Conservation (phyloP, 2,797 vertebrate genomes). For the Lacerta agilis region DNA sequence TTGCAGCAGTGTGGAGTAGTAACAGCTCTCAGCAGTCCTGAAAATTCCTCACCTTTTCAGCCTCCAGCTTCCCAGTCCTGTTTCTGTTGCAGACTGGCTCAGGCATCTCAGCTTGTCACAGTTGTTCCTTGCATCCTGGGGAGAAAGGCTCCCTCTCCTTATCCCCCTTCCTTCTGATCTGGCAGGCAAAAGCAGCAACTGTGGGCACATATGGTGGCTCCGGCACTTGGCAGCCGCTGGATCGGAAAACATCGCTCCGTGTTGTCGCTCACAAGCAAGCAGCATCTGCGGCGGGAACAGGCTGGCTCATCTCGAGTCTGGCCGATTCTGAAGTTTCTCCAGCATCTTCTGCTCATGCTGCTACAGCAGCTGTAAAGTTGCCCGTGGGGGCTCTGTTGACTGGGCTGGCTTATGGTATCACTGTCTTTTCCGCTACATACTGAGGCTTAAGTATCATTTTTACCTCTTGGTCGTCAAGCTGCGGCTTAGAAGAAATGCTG, state of each 20-base stretch:
- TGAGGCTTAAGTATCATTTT: background rate
- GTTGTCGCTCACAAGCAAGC: background rate
- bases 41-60: background rate
- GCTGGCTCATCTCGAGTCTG: background rate
- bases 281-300: background rate
- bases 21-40: background rate
- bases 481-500: background rate
- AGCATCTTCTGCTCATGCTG: background rate
- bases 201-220: background rate
- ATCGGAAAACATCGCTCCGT: background rate
- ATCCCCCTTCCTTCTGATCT: background rate
- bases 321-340: background rate
- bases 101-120: background rate
- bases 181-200: background rate
- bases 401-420: background rate
- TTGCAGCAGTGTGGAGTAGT: background rate
- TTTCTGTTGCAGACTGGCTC: too few relatives aligned
- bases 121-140: background rate
- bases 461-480: background rate
- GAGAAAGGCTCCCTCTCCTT: background rate
- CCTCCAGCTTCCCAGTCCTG: background rate
- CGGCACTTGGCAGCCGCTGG: background rate
- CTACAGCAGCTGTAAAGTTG: background rate
- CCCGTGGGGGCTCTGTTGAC: background rate
- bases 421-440: background rate